Conservation (phyloP, 2,113 vertebrate species). For the Lycaon pictus region DNA sequence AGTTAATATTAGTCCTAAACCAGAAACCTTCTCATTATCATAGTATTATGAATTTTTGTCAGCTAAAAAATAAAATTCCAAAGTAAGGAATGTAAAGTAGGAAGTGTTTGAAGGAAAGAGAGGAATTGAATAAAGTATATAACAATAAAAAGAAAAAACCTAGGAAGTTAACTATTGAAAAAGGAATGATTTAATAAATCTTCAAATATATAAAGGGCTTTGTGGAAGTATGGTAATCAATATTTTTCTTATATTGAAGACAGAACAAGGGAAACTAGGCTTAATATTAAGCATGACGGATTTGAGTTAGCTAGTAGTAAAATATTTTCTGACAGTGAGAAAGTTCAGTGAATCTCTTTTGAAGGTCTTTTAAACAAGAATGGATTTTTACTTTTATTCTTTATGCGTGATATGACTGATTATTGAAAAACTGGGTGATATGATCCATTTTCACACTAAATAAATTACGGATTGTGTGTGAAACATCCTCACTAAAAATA, state of each 20-base stretch:
- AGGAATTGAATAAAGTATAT: background rate
- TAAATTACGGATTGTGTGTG: background rate
- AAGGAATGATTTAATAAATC: conserved; percentile 51
- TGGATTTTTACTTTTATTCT: conserved; percentile 33
- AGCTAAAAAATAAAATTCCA: background rate
- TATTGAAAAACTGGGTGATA: background rate
- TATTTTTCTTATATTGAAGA: conserved; percentile 59
- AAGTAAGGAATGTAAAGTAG: background rate
- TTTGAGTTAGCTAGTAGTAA: conserved; percentile 26
- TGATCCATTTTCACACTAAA: background rate
- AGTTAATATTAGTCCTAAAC: background rate
- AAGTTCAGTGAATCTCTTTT: background rate
- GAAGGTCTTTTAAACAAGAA: conserved; percentile 53
- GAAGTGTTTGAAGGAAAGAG: background rate
- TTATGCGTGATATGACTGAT: background rate
- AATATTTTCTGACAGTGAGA: conserved; percentile 42
- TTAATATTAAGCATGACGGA: conserved; percentile 37
- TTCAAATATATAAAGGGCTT: conserved; percentile 50
- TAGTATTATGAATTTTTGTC: background rate
- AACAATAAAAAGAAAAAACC: background rate
- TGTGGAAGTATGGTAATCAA: conserved; percentile 49
- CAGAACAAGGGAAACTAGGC: conserved; percentile 21
- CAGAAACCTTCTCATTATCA: background rate
- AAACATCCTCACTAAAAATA: background rate
- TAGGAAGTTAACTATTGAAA: background rate